Base-by-base conservation (phyloP, 2,113 vertebrate genomes). In the Odontesthes bonariensis region DNA sequence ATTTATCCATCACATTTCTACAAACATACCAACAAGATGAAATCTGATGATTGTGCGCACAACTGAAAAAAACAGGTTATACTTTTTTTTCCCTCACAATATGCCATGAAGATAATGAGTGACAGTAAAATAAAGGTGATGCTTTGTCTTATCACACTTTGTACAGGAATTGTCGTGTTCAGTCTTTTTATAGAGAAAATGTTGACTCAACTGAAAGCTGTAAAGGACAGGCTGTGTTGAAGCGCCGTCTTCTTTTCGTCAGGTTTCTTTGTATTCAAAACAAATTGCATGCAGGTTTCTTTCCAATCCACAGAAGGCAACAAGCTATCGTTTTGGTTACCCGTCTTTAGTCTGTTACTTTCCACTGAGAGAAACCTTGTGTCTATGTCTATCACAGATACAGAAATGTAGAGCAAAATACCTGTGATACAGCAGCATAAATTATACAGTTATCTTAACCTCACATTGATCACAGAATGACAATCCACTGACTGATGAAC, bases 61-160 rank as follows among this genome's bases (percentile, higher is more conserved):
- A 78, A 52, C 75, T 75, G 77, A 89, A 82, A 82, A 86, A 92
- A 49, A 71, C 83, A 79, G 83, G 82, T 85, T 86, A 88, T 88
- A 91, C 44, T 91, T 90, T 68, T 85, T 8, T 19, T 49, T 49
- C 19, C 54, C 83, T 56, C 83, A 89, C 86, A 87, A 89, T 76
- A 89, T 85, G 84, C 51, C 73, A 89, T 73, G 22, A 79, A 83
- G 22, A 89, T 82, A 88, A 69, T 57, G 77, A 88, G 85, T 86
- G 77, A 86, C 60, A 55, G 74, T 59, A 82, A 81, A 83, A 79
- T 59, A 79, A 83, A 64, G 13, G 68, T 81, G 63, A 85, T 67
- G 0, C 4, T 77, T 84, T 80, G 23, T 67, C 46, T 75, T 42
- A 31, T 76, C 73, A 83, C 69, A 81, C 82, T 64, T 69, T 62